Base-by-base conservation (phyloP, 2,113 vertebrate species). In the Anguilla rostrata region DNA sequence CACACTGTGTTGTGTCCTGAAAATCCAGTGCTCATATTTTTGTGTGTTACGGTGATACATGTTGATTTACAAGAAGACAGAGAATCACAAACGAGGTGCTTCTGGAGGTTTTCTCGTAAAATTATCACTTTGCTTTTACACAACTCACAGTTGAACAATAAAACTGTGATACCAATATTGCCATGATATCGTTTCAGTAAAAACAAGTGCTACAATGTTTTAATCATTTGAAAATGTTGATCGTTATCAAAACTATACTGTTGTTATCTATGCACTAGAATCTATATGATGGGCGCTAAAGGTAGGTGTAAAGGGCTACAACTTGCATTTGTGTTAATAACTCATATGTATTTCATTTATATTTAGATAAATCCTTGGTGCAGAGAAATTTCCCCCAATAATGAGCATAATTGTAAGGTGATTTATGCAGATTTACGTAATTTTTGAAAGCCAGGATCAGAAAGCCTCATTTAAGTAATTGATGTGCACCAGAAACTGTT, bases 311-410 rank as follows among this genome's bases (percentile, higher is more conserved):
- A n/a, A 75, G 60, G 56, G 22, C 60, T 66, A 66, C 60, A 66
- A 66, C 60, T 66, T 71, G 3, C 22, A 71, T 71, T 71, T 71
- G 63, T 22, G n/a, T 71, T 8, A 71, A 71, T 20, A 3, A 71
- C 18, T 18, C 22, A 71, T n/a, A 71, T n/a, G 26, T 20, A 60
- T 16, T 60, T 60, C 3, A 60, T 20, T 66, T 26, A 12, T n/a
- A 75, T 75, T 75, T 75, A 34, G 71, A 75, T 75, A 75, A 75
- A 75, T 75, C 71, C 71, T 29, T 75, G 71, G 71, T 75, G 26
- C 71, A 75, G 71, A 75, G 26, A 75, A 34, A 75, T 75, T 29
- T 34, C n/a, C 71, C 34, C 71, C 9, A 75, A 75, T 75, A 66
- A 66, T 22, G 60, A 75, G 7, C 22, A 34, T 75, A 75, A 71